Evolutionary conservation across 2,113 vertebrate species (phyloP).

Genomic region (Porphyrio hochstetteri): DNA sequence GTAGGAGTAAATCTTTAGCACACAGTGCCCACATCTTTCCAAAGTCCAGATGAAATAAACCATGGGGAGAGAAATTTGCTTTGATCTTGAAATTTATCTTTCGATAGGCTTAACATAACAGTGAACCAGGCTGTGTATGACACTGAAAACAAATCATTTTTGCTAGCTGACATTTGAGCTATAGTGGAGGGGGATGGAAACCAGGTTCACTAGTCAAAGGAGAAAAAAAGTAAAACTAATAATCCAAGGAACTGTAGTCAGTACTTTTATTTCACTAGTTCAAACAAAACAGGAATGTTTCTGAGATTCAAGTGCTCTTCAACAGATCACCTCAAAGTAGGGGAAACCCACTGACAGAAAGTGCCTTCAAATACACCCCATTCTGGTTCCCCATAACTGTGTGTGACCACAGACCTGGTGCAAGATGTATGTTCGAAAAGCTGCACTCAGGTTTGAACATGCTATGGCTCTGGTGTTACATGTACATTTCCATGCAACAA

Average conservation of each 20-base stretch:
- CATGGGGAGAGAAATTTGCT: conserved; percentile 24
- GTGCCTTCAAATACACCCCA: background rate
- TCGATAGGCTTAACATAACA: background rate
- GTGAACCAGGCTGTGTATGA: background rate
- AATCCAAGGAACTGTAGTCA: background rate
- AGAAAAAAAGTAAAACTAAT: background rate
- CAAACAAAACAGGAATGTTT: background rate
- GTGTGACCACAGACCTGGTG: background rate
- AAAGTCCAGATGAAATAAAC: conserved; percentile 26
- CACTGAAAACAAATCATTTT: background rate
- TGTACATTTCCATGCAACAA: background rate
- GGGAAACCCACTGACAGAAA: background rate
- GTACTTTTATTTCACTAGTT: background rate
- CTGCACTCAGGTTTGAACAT: background rate
- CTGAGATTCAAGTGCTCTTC: background rate
- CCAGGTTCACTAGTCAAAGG: background rate
- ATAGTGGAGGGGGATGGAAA: background rate
- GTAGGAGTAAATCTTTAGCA: conserved; percentile 24
- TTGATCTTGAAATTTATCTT: conserved; percentile 53
- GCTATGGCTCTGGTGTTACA: background rate
- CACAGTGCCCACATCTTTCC: background rate
- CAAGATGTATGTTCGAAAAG: background rate
- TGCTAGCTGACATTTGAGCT: conserved; percentile 4
- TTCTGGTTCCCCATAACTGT: background rate
- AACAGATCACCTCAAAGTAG: background rate